Conservation (phyloP, 2,797 vertebrate genomes). For the Mallotus villosus region DNA sequence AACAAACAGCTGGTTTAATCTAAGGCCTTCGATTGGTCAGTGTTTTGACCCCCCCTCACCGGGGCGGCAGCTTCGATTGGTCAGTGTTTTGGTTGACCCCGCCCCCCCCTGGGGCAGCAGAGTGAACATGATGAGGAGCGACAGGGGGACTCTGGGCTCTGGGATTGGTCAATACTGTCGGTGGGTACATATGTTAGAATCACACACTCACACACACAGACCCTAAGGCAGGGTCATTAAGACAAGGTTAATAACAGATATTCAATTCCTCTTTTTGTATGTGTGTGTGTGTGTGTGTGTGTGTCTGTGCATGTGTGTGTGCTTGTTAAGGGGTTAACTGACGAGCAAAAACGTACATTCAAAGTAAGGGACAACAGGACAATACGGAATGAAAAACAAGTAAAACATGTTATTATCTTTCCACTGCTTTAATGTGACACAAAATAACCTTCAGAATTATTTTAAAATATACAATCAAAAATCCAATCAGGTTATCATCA, state of each 20-base stretch:
- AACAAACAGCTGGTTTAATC: not conserved
- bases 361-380: not conserved
- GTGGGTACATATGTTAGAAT: not conserved
- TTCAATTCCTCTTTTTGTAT: slow-evolving; percentile 47
- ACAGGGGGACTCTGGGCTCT: slow-evolving; percentile 48
- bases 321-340: not conserved
- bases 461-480: not conserved
- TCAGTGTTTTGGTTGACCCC: not conserved
- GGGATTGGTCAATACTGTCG: slow-evolving; percentile 39
- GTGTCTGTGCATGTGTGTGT: not conserved
- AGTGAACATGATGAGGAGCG: slow-evolving; percentile 50
- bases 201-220: slow-evolving; percentile 9
- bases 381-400: slow-evolving; percentile 4
- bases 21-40: slow-evolving; percentile 11
- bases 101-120: slow-evolving; percentile 28
- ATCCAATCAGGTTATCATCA: too few species aligned
- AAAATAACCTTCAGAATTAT: not conserved
- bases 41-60: slow-evolving; percentile 14
- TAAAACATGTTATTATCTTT: not conserved
- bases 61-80: slow-evolving; percentile 27
- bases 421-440: too few species aligned
- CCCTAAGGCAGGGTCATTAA: slow-evolving; percentile 47
- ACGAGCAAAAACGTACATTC: too few species aligned
- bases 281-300: slow-evolving; percentile 15
- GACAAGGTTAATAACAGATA: slow-evolving; percentile 57